A percentile compares a stretch with the other conserved stretches of the same genome.
These are phyloP conservation scores for Muntiacus muntjak DNA, from an alignment of 2,113 vertebrate genomes.

Conservation along the genomic window DNA sequence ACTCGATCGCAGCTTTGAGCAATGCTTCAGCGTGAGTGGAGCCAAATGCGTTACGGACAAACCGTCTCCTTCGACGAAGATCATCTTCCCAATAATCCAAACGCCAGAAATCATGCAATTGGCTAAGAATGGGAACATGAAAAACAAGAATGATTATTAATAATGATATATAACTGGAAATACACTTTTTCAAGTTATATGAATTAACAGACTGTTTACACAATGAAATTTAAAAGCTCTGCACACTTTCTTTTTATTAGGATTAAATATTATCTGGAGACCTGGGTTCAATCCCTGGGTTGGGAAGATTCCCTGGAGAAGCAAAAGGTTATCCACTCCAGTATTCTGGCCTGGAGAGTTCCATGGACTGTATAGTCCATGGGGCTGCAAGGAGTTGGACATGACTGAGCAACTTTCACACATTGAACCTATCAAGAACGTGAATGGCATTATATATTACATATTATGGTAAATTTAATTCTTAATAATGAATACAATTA, in stretches of 20 bases:
- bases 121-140: constrained; percentile 80
- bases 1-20: constrained; percentile 91
- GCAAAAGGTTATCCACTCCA: neutral
- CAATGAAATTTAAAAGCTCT: constrained; percentile 12
- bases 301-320: neutral
- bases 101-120: constrained; percentile 97
- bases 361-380: neutral
- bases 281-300: neutral
- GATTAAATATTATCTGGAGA: neutral
- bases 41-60: constrained; percentile 96
- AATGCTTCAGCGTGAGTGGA: constrained; percentile 92
- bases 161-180: neutral
- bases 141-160: neutral
- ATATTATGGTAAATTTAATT: neutral
- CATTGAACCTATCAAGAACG: neutral
- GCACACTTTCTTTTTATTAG: neutral
- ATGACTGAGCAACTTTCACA: neutral
- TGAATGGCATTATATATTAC: neutral
- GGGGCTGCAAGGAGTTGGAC: neutral
- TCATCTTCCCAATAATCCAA: constrained; percentile 99
- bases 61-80: constrained; percentile 92
- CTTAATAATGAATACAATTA: neutral
- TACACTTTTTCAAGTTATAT: neutral
- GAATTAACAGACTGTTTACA: neutral
- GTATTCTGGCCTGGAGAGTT: neutral